A percentile compares a stretch with the other conserved stretches of the same genome.
Evolutionary conservation across 2,888 invertebrate genomes (phyloP).

Genomic region (Eristalis tenax): DNA sequence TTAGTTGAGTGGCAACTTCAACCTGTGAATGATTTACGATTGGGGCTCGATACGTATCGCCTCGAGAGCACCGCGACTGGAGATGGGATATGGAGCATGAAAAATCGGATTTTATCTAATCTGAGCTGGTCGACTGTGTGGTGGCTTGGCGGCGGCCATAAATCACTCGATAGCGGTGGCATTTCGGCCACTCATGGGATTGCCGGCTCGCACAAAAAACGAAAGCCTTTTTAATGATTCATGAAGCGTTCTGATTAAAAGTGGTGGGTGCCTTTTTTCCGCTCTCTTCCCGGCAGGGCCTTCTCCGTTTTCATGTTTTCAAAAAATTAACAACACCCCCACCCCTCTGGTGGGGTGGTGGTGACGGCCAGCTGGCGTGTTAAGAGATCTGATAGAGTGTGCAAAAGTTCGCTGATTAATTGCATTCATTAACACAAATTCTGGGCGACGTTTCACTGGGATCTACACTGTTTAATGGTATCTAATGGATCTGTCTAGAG

Average conservation of each 20-base stretch:
- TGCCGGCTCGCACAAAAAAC: slow-evolving; percentile 3
- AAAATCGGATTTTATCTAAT: slow-evolving; percentile 55
- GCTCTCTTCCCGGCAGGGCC: neutral
- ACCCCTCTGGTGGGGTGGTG: neutral
- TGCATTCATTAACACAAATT: slow-evolving; percentile 8
- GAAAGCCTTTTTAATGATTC: neutral
- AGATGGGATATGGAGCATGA: slow-evolving; percentile 18
- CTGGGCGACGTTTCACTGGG: neutral
- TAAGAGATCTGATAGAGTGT: slow-evolving; percentile 1
- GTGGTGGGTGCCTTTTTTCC: neutral
- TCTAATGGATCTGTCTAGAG: neutral
- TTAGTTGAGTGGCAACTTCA: slow-evolving; percentile 33
- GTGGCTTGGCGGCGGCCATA: slow-evolving; percentile 34
- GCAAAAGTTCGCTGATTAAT: slow-evolving; percentile 18
- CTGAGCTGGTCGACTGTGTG: slow-evolving; percentile 22
- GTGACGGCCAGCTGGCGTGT: neutral
- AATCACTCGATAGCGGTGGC: slow-evolving; percentile 41
- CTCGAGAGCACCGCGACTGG: neutral
- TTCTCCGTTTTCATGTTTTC: slow-evolving; percentile 8
- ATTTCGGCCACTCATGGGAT: slow-evolving; percentile 30
- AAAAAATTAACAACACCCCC: slow-evolving; percentile 14
- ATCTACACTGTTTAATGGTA: neutral
- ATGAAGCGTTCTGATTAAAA: slow-evolving; percentile 29
- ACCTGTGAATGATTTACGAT: slow-evolving; percentile 52
- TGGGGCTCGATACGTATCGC: neutral